Evolutionary conservation across 2,113 vertebrate species (phyloP).

Genomic region (Physeter macrocephalus): DNA sequence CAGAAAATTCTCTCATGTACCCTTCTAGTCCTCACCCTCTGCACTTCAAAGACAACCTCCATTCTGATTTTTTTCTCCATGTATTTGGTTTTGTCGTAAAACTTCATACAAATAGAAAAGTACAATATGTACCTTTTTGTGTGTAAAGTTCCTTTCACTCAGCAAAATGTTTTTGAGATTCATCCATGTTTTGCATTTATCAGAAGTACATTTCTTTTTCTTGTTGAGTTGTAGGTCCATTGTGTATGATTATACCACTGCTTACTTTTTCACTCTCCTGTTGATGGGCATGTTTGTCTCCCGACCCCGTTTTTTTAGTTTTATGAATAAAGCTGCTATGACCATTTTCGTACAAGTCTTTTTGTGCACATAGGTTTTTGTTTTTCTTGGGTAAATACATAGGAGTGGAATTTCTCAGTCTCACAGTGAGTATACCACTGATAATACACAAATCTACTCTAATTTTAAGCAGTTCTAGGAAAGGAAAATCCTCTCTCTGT

Average conservation of each 20-base stretch:
- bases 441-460: neutral
- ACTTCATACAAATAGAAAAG: neutral
- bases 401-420: neutral
- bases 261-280: neutral
- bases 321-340: neutral
- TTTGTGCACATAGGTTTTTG: neutral
- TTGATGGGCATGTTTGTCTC: neutral
- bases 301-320: neutral
- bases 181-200: neutral
- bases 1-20: neutral
- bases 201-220: neutral
- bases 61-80: neutral
- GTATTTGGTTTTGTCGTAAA: neutral
- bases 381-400: neutral
- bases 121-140: neutral
- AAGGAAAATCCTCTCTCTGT: neutral
- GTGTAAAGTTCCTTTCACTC: neutral
- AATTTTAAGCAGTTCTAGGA: conserved; percentile 1
- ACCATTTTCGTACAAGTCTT: neutral
- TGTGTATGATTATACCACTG: neutral
- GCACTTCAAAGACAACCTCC: neutral
- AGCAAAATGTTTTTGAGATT: neutral
- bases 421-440: neutral
- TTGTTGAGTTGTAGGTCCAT: neutral
- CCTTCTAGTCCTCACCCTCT: neutral